A percentile compares a stretch with the other conserved stretches of the same genome.
Evolutionary conservation across 2,888 invertebrate species (phyloP).

Genomic region (Sesia apiformis): DNA sequence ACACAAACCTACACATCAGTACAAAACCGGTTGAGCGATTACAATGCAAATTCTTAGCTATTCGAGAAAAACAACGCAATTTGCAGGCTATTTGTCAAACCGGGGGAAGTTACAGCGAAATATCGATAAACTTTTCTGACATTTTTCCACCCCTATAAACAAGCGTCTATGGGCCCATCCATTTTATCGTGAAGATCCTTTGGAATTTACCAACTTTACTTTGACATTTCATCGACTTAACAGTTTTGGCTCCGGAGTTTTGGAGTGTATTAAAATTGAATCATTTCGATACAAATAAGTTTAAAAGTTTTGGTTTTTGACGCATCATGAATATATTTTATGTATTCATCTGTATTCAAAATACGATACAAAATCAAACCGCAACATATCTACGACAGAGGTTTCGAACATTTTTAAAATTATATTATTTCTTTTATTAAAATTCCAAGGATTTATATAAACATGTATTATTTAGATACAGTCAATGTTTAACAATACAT

Average conservation of each 20-base stretch:
- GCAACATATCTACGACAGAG: no score
- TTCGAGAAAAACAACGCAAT: constrained; percentile 3
- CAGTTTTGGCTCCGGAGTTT: not conserved
- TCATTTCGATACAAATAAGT: not conserved
- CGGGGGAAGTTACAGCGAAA: constrained; percentile 7
- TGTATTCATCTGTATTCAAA: no score
- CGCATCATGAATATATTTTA: no score
- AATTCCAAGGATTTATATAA: no score
- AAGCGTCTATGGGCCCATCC: constrained; percentile 7
- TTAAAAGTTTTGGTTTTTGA: not conserved
- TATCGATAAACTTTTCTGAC: constrained; percentile 12
- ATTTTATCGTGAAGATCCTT: constrained; percentile 6
- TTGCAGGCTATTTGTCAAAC: constrained; percentile 14
- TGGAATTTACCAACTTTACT: constrained; percentile 3
- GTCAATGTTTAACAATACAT: no score
- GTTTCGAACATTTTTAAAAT: no score
- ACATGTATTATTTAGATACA: no score
- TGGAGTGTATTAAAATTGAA: not conserved
- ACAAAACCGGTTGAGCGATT: not conserved
- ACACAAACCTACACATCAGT: no score
- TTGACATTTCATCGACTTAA: not conserved
- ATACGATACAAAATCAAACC: no score
- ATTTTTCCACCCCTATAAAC: constrained; percentile 12
- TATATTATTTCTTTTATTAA: no score
- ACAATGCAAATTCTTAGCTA: not conserved